phyloP scores from a whole-genome alignment of 2,113 vertebrate genomes.

The Mus spicilegus region DNA sequence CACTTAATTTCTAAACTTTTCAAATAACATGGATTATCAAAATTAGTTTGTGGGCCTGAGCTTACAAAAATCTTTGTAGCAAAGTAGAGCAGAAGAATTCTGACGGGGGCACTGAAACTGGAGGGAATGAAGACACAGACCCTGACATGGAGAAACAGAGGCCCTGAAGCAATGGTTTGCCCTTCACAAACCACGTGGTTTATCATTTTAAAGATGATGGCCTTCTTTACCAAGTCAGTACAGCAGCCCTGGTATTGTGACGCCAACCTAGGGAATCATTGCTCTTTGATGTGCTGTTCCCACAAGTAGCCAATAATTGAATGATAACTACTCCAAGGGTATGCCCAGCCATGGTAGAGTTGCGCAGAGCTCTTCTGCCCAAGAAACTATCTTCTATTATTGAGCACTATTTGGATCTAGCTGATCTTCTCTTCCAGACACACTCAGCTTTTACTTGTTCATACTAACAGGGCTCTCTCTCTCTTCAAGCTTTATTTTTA shows the following conservation, averaged over 20 bases:
- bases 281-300: background rate
- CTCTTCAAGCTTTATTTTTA: background rate
- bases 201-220: conserved; percentile 14
- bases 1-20: conserved; percentile 33
- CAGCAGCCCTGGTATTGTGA: conserved; percentile 2
- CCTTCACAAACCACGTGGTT: background rate
- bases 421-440: background rate
- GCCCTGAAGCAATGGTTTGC: background rate
- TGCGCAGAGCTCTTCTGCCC: background rate
- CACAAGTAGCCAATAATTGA: background rate
- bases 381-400: background rate
- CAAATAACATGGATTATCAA: conserved; percentile 48
- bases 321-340: background rate
- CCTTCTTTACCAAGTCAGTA: background rate
- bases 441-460: background rate
- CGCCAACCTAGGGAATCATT: background rate
- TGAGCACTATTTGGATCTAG: background rate
- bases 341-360: background rate
- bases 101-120: background rate
- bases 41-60: background rate
- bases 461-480: background rate
- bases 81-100: background rate
- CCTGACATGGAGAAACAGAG: background rate
- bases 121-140: background rate
- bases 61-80: background rate